Percentiles rank a stretch among this genome's conserved stretches.
phyloP scores from a whole-genome alignment of 2,888 invertebrate genomes.

The Calliopum simillimum region DNA sequence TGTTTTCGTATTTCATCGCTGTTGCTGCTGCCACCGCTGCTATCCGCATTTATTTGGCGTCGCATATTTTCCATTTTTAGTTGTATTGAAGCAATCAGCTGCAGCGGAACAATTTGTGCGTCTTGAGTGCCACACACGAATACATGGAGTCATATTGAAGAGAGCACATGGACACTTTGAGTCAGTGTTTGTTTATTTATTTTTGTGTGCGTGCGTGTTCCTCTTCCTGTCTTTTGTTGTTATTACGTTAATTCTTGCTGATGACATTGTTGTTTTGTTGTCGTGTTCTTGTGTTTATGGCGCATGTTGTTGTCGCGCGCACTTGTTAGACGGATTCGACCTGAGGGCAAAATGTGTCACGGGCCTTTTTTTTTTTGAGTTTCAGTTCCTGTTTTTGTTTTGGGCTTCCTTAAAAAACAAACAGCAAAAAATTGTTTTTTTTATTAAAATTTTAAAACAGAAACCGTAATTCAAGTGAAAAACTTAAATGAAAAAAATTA shows the following conservation, averaged over 20 bases:
- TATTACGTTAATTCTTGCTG: neutral
- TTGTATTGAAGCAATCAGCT: constrained; percentile 55
- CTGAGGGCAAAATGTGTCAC: neutral
- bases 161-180: neutral
- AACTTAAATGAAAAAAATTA: too few relatives aligned
- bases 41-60: neutral
- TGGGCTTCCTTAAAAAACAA: neutral
- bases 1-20: neutral
- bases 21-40: constrained; percentile 1
- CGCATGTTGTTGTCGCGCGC: neutral
- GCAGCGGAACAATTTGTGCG: constrained; percentile 50
- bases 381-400: neutral
- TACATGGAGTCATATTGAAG: neutral
- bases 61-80: constrained; percentile 39
- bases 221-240: neutral
- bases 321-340: neutral
- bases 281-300: neutral
- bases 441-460: too few relatives aligned
- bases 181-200: neutral
- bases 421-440: too few relatives aligned
- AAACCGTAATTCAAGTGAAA: too few relatives aligned
- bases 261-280: neutral
- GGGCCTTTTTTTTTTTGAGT: neutral
- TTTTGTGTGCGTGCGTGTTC: constrained; percentile 6
- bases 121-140: neutral